phyloP scores from a whole-genome alignment of 2,888 invertebrate species.

The Drosophila diplacantha region DNA sequence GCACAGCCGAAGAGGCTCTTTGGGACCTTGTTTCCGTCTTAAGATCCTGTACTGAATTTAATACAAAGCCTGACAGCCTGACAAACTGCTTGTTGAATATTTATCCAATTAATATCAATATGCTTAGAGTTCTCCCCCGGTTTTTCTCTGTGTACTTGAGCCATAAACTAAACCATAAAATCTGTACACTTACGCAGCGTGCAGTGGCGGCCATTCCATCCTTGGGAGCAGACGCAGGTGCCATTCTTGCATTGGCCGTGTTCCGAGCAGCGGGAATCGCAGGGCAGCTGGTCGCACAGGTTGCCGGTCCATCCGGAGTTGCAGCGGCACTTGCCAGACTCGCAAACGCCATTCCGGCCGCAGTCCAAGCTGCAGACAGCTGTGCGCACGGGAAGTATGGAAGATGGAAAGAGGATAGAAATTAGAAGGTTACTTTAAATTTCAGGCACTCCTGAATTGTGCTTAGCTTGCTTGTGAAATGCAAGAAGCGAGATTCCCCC shows the following conservation, averaged over 20 bases:
- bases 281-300: slow-evolving; percentile 93
- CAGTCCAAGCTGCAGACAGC: slow-evolving; percentile 96
- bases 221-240: slow-evolving; percentile 97
- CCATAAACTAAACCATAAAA: neutral
- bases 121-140: neutral
- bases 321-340: slow-evolving; percentile 93
- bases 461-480: neutral
- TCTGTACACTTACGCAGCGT: slow-evolving; percentile 88
- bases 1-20: too few species aligned
- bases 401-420: neutral
- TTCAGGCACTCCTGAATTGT: neutral
- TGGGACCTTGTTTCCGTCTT: too few species aligned
- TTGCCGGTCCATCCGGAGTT: slow-evolving; percentile 95
- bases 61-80: too few species aligned
- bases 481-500: too few species aligned
- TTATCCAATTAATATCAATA: too few species aligned
- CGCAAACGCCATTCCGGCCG: slow-evolving; percentile 95
- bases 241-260: slow-evolving; percentile 99
- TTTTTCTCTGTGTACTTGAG: neutral
- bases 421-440: slow-evolving; percentile 1
- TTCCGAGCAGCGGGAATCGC: slow-evolving; percentile 93
- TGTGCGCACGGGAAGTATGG: slow-evolving; percentile 74
- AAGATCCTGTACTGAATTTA: too few species aligned
- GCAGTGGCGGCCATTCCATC: slow-evolving; percentile 99
- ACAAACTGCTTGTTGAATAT: neutral